phyloP scores from a whole-genome alignment of 37 sponge, comb jelly and placozoan genomes.

The Diacarnus erythraeanus region DNA sequence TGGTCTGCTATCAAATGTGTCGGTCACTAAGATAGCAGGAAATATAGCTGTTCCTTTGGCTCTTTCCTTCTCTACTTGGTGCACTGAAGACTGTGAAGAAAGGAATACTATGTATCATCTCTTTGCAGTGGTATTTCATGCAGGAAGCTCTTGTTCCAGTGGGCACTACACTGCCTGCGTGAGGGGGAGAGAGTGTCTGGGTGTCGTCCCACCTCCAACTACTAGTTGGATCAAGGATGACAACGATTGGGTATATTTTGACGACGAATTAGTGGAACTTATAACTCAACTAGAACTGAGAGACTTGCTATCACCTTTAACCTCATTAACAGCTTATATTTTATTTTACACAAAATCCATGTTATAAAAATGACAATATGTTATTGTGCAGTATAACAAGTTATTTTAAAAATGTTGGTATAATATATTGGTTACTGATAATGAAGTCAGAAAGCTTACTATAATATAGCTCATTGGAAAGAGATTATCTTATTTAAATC shows the following conservation, averaged over 20 bases:
- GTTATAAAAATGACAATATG: not conserved
- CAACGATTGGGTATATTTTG: slow-evolving; percentile 46
- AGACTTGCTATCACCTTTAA: slow-evolving; percentile 45
- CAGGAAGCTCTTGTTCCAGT: slow-evolving; percentile 54
- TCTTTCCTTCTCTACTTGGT: slow-evolving; percentile 55
- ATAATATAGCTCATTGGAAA: slow-evolving; percentile 39
- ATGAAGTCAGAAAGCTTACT: slow-evolving; percentile 1
- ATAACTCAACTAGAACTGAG: slow-evolving; percentile 18
- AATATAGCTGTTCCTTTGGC: slow-evolving; percentile 62
- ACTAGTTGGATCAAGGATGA: not conserved
- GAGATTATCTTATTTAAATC: too few relatives aligned
- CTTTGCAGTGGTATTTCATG: slow-evolving; percentile 74
- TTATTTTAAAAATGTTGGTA: not conserved
- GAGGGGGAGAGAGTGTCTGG: slow-evolving; percentile 24
- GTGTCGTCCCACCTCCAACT: not conserved
- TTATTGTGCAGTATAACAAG: not conserved
- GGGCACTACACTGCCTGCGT: slow-evolving; percentile 72
- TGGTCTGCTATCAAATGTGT: slow-evolving; percentile 2
- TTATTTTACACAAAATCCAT: slow-evolving; percentile 54
- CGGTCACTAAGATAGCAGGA: slow-evolving; percentile 53
- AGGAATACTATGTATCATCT: slow-evolving; percentile 52
- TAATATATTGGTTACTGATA: not conserved
- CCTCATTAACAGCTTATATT: slow-evolving; percentile 58
- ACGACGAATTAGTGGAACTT: slow-evolving; percentile 43
- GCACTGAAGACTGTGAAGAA: slow-evolving; percentile 37